These are phyloP conservation scores for Globodera rostochiensis DNA, from an alignment of 1,140 invertebrate species.

Conservation along the genomic window DNA sequence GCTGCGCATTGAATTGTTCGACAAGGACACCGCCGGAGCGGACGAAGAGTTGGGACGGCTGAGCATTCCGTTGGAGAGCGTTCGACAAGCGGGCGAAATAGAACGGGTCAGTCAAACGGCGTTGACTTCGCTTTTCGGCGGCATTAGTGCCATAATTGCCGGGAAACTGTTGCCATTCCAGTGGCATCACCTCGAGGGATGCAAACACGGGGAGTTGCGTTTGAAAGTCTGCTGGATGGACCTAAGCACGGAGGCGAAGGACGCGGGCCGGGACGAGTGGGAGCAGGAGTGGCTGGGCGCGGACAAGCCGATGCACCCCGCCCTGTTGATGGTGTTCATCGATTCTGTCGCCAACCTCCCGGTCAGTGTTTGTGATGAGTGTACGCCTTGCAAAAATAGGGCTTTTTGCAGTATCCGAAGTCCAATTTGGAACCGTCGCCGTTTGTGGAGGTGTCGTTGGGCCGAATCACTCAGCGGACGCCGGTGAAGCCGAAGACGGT, in stretches of 20 bases:
- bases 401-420: constrained; percentile 43
- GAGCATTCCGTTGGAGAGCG: constrained; percentile 49
- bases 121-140: neutral
- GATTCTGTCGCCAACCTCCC: constrained; percentile 60
- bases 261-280: constrained; percentile 33
- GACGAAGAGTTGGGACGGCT: constrained; percentile 64
- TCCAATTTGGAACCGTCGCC: constrained; percentile 63
- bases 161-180: constrained; percentile 34
- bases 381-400: neutral
- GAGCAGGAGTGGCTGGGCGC: constrained; percentile 56
- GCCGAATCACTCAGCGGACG: constrained; percentile 54
- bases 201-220: constrained; percentile 64
- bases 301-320: constrained; percentile 60
- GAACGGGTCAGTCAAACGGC: constrained; percentile 37
- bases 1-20: constrained; percentile 61
- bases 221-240: constrained; percentile 59
- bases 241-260: constrained; percentile 47
- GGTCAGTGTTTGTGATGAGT: constrained; percentile 30
- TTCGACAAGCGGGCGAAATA: constrained; percentile 41
- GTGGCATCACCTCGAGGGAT: constrained; percentile 64
- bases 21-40: constrained; percentile 57
- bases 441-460: constrained; percentile 59
- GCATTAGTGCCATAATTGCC: neutral
- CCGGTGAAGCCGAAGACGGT: constrained; percentile 59
- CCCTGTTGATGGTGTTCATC: constrained; percentile 62